phyloP scores from a whole-genome alignment of 2,113 vertebrate species.

The Pachycephala philippinensis region DNA sequence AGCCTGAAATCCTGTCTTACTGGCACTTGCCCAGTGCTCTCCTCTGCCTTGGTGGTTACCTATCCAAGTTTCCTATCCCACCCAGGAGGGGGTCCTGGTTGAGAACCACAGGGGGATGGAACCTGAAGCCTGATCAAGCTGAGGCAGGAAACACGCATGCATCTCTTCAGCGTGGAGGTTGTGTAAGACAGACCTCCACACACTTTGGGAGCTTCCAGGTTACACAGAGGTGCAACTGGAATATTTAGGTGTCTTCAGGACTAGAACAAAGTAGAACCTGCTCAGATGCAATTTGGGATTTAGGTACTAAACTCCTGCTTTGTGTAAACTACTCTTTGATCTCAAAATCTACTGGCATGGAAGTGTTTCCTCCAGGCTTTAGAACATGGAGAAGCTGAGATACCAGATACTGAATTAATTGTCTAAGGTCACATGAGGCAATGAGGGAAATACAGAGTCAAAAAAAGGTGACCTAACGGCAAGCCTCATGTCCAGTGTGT shows the following conservation, averaged over 20 bases:
- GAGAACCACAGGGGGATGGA: accelerated
- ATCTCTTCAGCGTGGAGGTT: neutral
- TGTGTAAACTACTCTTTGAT: neutral
- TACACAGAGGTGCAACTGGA: neutral
- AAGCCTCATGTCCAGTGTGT: neutral
- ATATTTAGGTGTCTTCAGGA: neutral
- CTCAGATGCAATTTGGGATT: neutral
- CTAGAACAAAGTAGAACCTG: neutral
- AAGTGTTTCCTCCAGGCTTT: neutral
- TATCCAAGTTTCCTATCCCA: neutral
- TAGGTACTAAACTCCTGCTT: neutral
- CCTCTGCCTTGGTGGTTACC: neutral
- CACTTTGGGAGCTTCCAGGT: neutral
- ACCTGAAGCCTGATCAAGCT: neutral
- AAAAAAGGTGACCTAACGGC: neutral
- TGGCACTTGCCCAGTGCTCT: neutral
- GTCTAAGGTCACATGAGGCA: neutral
- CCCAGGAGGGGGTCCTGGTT: neutral
- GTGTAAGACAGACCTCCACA: neutral
- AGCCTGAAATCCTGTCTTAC: neutral
- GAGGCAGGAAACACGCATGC: neutral
- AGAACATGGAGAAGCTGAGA: neutral
- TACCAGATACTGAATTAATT: neutral
- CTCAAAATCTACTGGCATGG: neutral
- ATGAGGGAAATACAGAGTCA: neutral